These are phyloP conservation scores for Erebia ligea DNA, from an alignment of 2,888 invertebrate genomes.

Conservation along the genomic window DNA sequence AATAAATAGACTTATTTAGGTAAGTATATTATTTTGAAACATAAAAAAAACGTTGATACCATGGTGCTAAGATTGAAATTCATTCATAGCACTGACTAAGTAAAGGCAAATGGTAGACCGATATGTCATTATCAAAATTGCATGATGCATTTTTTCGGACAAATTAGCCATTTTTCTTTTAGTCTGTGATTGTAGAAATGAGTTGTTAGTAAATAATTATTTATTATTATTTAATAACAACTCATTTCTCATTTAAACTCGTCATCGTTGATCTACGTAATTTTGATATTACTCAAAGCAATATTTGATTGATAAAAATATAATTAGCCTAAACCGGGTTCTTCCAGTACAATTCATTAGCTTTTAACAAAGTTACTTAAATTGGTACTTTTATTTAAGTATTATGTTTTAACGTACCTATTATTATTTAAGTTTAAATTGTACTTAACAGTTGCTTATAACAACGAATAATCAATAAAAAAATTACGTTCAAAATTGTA, in stretches of 20 bases:
- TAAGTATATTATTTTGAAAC: not conserved
- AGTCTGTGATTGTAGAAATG: not conserved
- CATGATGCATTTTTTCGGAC: too few relatives aligned
- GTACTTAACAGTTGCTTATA: conserved; percentile 66
- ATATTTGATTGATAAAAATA: conserved; percentile 26
- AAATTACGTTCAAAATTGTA: conserved; percentile 39
- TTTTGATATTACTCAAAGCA: conserved; percentile 19
- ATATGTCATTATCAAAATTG: not conserved
- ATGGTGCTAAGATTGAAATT: not conserved
- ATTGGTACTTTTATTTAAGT: not conserved
- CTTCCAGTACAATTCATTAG: conserved; percentile 59
- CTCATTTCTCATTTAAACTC: not conserved
- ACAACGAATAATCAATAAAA: conserved; percentile 66
- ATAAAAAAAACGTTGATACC: not conserved
- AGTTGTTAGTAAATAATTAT: not conserved
- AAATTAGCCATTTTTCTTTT: not conserved
- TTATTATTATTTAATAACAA: not conserved
- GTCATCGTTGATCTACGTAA: not conserved
- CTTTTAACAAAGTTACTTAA: conserved; percentile 43
- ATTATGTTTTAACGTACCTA: conserved; percentile 27
- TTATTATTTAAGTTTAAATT: conserved; percentile 50
- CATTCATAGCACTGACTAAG: too few relatives aligned
- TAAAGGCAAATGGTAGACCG: too few relatives aligned
- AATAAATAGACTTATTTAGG: conserved; percentile 14
- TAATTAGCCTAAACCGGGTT: conserved; percentile 41